Base-by-base conservation (phyloP, 2,888 invertebrate species). In the Andrena minutula region DNA sequence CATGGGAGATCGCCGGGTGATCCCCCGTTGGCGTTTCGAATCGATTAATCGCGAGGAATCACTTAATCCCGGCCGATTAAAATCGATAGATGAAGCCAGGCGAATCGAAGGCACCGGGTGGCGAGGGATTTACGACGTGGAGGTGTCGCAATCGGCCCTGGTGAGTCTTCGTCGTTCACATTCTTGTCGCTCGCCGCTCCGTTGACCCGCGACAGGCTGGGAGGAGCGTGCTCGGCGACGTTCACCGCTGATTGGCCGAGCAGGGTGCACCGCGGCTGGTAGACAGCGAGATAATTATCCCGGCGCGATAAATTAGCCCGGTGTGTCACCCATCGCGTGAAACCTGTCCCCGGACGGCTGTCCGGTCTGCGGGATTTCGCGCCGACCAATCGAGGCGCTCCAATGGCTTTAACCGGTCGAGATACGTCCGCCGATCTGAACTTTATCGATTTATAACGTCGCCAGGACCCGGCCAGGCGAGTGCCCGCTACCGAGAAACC, bases 251-350 rank as follows among this genome's bases (percentile, higher is more conserved):
- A 89, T 89, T 89, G 89, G 89, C 69, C 75, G 79, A 69, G 66
- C 81, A 20, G 71, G 76, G 79, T 74, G 76, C 76, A 82, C 83
- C 88, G 68, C 83, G 75, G 86, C 85, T 77, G 86, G 87, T 87
- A 88, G 87, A 87, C 85, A 82, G 74, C 85, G 79, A 86, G 89
- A 91, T 91, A 92, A 92, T 92, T 92, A 92, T 89, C 86, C 88
- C 81, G 85, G 86, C 77, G 87, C 89, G 88, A 91, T 90, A 92
- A 92, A 91, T 92, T 90, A 91, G 84, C 87, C 86, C 84, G 89
- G 79, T 78, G 89, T 91, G 91, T 91, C 91, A 91, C 89, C 87
- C 84, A 84, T 88, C 88, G 90, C 88, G 88, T 86, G 88, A 90
- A 91, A 91, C 90, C 90, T 91, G 91, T 91, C 91, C 81, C 84